Percentiles rank a stretch among this genome's conserved stretches.
Evolutionary conservation across 1,140 invertebrate species (phyloP).

Genomic region (Drosophila burlai): DNA sequence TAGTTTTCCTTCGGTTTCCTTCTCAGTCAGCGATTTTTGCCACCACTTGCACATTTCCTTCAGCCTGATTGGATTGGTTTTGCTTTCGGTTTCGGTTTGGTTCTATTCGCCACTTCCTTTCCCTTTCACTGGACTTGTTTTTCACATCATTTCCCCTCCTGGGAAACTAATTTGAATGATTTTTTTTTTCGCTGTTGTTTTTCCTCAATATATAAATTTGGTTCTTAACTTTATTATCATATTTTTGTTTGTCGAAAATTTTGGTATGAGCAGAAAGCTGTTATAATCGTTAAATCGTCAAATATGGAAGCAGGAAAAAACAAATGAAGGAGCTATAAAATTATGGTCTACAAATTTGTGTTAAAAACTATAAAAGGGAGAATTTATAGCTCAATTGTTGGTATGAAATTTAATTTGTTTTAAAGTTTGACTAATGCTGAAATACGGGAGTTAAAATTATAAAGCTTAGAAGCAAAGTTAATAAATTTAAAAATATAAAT

Average conservation of each 20-base stretch:
- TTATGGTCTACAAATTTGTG: background rate
- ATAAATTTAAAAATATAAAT: background rate
- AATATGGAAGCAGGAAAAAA: constrained; percentile 19
- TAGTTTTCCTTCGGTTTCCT: constrained; percentile 9
- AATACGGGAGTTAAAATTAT: background rate
- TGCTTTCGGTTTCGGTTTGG: constrained; percentile 5
- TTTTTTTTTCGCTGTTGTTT: constrained; percentile 32
- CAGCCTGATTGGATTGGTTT: constrained; percentile 69
- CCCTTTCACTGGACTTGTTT: constrained; percentile 46
- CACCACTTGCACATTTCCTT: constrained; percentile 77
- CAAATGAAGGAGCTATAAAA: constrained; percentile 12
- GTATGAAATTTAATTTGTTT: background rate
- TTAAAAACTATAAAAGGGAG: background rate
- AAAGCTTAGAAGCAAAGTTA: background rate
- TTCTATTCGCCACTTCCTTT: constrained; percentile 24
- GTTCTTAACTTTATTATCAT: constrained; percentile 70
- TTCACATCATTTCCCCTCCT: constrained; percentile 43
- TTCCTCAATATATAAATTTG: constrained; percentile 45
- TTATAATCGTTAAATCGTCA: constrained; percentile 58
- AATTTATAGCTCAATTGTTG: background rate
- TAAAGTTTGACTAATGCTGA: background rate
- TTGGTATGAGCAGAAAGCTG: constrained; percentile 10
- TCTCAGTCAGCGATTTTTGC: constrained; percentile 68
- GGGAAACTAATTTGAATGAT: constrained; percentile 79
- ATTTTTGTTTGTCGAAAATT: constrained; percentile 54